phyloP scores from a whole-genome alignment of 2,888 invertebrate genomes.

The Priocnemis perturbator region DNA sequence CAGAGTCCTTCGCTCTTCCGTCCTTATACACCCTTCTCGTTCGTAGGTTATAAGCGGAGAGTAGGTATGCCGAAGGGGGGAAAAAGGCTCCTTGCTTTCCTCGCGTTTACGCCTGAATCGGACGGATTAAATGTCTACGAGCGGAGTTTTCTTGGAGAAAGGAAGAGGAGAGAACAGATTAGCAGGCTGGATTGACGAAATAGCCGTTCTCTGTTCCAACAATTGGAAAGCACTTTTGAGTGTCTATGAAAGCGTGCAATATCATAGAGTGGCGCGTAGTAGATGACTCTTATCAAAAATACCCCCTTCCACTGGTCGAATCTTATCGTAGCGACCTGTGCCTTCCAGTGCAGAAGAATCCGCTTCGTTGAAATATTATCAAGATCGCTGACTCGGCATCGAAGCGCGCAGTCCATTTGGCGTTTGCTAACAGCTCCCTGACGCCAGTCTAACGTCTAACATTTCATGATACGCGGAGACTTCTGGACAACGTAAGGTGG shows the following conservation, averaged over 20 bases:
- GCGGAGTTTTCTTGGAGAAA: neutral
- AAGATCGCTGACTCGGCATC: neutral
- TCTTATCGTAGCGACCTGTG: too few species aligned
- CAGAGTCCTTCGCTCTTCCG: slow-evolving; percentile 25
- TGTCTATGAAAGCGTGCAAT: neutral
- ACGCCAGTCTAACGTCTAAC: neutral
- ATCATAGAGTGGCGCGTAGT: neutral
- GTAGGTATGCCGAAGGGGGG: slow-evolving; percentile 25
- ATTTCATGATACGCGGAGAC: slow-evolving; percentile 27
- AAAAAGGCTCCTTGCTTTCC: slow-evolving; percentile 35
- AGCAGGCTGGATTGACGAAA: neutral
- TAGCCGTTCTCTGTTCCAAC: neutral
- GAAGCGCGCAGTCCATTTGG: neutral
- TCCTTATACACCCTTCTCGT: slow-evolving; percentile 27
- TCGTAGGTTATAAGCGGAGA: slow-evolving; percentile 43
- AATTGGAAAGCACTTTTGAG: too few species aligned
- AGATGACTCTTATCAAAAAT: too few species aligned
- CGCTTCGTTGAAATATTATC: too few species aligned
- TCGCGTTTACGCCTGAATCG: slow-evolving; percentile 22
- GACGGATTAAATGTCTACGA: slow-evolving; percentile 20
- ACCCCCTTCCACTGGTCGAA: too few species aligned
- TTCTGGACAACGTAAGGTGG: slow-evolving; percentile 38
- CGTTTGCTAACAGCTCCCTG: slow-evolving; percentile 40
- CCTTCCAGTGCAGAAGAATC: too few species aligned
- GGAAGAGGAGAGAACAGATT: too few species aligned